Percentiles rank a stretch among this genome's conserved stretches.
Conservation (phyloP, 2,888 invertebrate genomes). For the Atethmia centrago region DNA sequence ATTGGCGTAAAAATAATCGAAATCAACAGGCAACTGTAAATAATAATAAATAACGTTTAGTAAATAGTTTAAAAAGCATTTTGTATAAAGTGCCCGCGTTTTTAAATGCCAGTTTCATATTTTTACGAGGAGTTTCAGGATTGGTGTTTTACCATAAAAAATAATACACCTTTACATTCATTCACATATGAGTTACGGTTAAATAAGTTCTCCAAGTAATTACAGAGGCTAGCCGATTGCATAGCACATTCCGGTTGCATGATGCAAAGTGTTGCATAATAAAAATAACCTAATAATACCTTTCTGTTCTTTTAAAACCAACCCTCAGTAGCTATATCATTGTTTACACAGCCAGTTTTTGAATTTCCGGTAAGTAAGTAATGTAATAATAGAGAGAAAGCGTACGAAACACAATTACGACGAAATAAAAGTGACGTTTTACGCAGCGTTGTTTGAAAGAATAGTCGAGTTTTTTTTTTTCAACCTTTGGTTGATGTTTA, state of each 20-base stretch:
- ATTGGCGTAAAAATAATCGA: constrained; percentile 21
- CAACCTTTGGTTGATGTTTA: constrained; percentile 15
- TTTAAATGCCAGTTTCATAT: constrained; percentile 8
- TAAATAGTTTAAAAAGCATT: constrained; percentile 7
- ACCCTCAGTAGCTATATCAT: constrained; percentile 33
- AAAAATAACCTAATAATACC: constrained; percentile 54
- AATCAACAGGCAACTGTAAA: constrained; percentile 15
- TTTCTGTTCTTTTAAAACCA: constrained; percentile 35
- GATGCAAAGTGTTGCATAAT: constrained; percentile 41
- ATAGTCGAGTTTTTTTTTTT: constrained; percentile 32
- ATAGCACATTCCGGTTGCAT: constrained; percentile 41
- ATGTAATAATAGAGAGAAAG: constrained; percentile 67
- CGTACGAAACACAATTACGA: constrained; percentile 60
- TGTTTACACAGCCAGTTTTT: constrained; percentile 58
- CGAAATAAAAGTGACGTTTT: constrained; percentile 50
- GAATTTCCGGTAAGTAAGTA: constrained; percentile 64
- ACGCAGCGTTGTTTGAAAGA: constrained; percentile 39
- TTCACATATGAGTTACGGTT: constrained; percentile 16
- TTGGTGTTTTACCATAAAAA: constrained; percentile 14
- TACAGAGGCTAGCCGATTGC: constrained; percentile 22
- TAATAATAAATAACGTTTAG: constrained; percentile 13
- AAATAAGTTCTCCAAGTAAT: constrained; percentile 48
- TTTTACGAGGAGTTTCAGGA: constrained; percentile 1
- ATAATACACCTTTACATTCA: constrained; percentile 8
- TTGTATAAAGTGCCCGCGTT: not conserved